Evolutionary conservation across 1,140 invertebrate species (phyloP).

Genomic region (Parasteatoda tepidariorum): DNA sequence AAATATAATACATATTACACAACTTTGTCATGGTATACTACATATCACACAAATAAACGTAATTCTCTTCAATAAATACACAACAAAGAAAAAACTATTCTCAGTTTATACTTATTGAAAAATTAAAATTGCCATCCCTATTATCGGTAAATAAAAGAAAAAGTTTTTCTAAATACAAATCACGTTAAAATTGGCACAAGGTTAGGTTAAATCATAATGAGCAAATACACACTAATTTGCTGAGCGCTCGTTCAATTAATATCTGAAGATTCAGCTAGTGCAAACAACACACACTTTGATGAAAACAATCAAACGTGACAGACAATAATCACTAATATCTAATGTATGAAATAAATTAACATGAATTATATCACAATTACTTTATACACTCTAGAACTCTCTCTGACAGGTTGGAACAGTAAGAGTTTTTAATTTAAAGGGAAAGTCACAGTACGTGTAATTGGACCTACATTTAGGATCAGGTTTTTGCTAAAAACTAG

Average conservation of each 20-base stretch:
- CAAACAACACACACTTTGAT: not conserved
- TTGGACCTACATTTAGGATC: too few species aligned
- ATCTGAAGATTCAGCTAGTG: not conserved
- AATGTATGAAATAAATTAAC: not conserved
- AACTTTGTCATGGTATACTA: not conserved
- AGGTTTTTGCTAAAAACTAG: too few species aligned
- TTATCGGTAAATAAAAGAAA: not conserved
- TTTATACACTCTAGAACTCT: not conserved
- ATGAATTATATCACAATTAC: not conserved
- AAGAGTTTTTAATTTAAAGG: too few species aligned
- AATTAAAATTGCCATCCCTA: not conserved
- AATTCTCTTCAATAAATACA: not conserved
- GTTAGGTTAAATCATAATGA: not conserved
- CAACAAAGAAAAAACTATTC: not conserved
- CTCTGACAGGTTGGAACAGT: too few species aligned
- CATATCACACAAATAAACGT: not conserved
- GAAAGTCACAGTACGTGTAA: too few species aligned
- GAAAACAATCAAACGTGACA: not conserved
- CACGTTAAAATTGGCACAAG: not conserved
- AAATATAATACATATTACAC: not conserved
- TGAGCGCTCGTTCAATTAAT: too few species aligned
- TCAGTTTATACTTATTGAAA: not conserved
- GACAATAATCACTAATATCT: not conserved
- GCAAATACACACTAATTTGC: not conserved
- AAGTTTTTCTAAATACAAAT: not conserved